phyloP scores from a whole-genome alignment of 2,888 invertebrate genomes.

The Carcina quercana region DNA sequence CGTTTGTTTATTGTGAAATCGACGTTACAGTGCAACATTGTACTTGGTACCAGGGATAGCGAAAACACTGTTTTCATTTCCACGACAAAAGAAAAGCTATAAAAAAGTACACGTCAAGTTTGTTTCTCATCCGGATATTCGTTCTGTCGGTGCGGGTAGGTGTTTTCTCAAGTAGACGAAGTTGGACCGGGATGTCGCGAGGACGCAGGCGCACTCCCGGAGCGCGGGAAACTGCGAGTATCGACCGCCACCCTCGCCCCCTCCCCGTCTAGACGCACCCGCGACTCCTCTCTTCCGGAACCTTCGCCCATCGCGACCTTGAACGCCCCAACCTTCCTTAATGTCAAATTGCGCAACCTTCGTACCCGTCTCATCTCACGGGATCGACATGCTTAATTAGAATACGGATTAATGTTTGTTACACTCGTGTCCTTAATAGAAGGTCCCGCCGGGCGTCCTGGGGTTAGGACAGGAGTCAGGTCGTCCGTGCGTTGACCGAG shows the following conservation, averaged over 20 bases:
- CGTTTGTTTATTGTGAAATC: no score
- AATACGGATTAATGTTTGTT: slow-evolving; percentile 27
- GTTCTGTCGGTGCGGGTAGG: slow-evolving; percentile 14
- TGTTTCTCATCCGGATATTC: slow-evolving; percentile 9
- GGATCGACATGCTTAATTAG: slow-evolving; percentile 43
- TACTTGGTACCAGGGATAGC: no score
- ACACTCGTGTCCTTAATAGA: slow-evolving; percentile 17
- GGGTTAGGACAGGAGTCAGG: slow-evolving; percentile 33
- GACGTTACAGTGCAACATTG: background rate
- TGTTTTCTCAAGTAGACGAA: slow-evolving; percentile 36
- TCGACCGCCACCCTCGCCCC: slow-evolving; percentile 62
- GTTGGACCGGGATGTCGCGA: slow-evolving; percentile 35
- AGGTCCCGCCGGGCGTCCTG: slow-evolving; percentile 21
- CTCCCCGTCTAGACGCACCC: slow-evolving; percentile 69
- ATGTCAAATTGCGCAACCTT: slow-evolving; percentile 57
- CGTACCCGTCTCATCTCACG: slow-evolving; percentile 30
- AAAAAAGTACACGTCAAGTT: slow-evolving; percentile 14
- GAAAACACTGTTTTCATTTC: no score
- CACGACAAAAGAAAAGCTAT: no score
- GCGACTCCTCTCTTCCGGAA: slow-evolving; percentile 66
- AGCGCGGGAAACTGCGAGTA: slow-evolving; percentile 72
- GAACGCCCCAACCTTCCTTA: slow-evolving; percentile 70
- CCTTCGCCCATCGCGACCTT: slow-evolving; percentile 68
- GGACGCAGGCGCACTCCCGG: slow-evolving; percentile 60
- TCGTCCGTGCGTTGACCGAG: slow-evolving; percentile 53